phyloP scores from a whole-genome alignment of 2,888 invertebrate species.

The Heliconius erato region DNA sequence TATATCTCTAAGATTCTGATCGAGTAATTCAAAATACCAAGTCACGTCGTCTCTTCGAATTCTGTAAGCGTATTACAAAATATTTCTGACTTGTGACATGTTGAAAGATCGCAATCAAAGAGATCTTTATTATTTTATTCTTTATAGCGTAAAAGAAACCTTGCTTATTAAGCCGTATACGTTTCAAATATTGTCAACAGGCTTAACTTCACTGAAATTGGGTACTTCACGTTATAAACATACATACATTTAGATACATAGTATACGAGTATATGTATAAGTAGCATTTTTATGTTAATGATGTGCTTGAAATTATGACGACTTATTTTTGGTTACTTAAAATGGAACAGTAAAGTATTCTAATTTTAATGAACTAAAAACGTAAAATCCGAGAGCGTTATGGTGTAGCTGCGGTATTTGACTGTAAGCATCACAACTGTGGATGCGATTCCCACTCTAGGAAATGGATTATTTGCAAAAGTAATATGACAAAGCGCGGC shows the following conservation, averaged over 20 bases:
- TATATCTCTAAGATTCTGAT: background rate
- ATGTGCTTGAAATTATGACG: background rate
- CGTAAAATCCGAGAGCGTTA: no score
- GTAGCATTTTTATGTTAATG: constrained; percentile 20
- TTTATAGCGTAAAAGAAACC: constrained; percentile 39
- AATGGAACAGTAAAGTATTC: background rate
- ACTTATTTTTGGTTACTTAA: constrained; percentile 5
- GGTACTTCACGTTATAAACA: constrained; percentile 11
- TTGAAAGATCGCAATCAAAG: constrained; percentile 38
- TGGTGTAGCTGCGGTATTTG: no score
- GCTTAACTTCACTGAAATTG: constrained; percentile 31
- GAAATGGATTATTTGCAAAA: no score
- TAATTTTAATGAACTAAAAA: constrained; percentile 1
- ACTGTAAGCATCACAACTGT: no score
- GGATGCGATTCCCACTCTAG: no score
- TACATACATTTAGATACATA: background rate
- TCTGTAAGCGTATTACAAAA: constrained; percentile 28
- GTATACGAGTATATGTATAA: background rate
- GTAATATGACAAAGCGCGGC: no score
- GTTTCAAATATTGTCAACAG: constrained; percentile 28
- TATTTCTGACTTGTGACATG: constrained; percentile 17
- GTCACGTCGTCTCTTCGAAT: constrained; percentile 15
- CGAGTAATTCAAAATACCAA: constrained; percentile 4
- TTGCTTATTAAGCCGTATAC: constrained; percentile 34
- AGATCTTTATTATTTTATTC: constrained; percentile 13